Percentiles rank a stretch among this genome's conserved stretches.
phyloP scores from a whole-genome alignment of 2,113 vertebrate species.

The Apaloderma vittatum region DNA sequence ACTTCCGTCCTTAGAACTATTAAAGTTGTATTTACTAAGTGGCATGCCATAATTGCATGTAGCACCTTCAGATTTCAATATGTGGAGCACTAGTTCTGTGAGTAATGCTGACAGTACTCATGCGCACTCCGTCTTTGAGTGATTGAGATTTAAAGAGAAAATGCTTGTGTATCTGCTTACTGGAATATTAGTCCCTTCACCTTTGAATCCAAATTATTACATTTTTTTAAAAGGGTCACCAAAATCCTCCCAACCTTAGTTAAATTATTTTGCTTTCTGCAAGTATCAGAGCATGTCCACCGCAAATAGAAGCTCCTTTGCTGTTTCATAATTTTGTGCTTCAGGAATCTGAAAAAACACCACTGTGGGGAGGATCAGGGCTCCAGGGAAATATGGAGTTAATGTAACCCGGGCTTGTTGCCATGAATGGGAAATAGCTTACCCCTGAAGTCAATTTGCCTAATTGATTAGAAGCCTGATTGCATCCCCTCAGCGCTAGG shows the following conservation, averaged over 20 bases:
- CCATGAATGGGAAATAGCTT: conserved; percentile 27
- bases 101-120: neutral
- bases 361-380: neutral
- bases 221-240: neutral
- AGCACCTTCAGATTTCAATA: neutral
- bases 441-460: conserved; percentile 43
- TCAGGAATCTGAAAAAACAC: neutral
- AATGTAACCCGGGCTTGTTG: neutral
- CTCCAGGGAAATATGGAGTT: neutral
- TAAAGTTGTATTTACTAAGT: neutral
- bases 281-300: neutral
- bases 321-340: neutral
- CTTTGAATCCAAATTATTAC: neutral
- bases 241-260: neutral
- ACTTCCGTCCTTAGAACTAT: neutral
- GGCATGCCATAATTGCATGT: rapidly evolving
- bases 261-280: neutral
- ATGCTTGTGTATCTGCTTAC: neutral
- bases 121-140: neutral
- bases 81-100: neutral
- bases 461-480: conserved; percentile 68
- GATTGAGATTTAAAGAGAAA: neutral
- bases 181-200: neutral
- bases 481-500: neutral
- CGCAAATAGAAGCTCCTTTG: neutral